Conservation (phyloP, 2,888 invertebrate genomes). For the Agonopterix alstromeriana region DNA sequence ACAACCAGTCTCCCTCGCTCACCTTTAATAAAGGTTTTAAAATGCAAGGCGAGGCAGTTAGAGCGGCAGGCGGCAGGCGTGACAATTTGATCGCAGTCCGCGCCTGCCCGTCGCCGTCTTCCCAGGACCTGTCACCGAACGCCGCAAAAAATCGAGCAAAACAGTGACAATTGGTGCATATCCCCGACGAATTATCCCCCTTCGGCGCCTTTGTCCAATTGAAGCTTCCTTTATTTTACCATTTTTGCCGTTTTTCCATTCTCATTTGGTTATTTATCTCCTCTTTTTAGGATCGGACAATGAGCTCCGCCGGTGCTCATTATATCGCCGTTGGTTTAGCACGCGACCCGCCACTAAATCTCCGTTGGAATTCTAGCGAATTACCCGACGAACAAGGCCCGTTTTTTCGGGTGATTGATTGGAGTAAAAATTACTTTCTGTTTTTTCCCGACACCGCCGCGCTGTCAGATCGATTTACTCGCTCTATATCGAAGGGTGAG, state of each 20-base stretch:
- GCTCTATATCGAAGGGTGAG: slow-evolving; percentile 13
- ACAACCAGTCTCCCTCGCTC: not conserved
- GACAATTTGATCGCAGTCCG: slow-evolving; percentile 56
- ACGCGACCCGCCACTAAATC: slow-evolving; percentile 68
- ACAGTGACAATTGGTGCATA: slow-evolving; percentile 76
- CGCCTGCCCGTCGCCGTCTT: slow-evolving; percentile 30
- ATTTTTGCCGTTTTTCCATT: slow-evolving; percentile 74
- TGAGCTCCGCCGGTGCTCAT: slow-evolving; percentile 51
- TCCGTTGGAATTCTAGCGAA: slow-evolving; percentile 72
- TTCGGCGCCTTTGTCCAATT: slow-evolving; percentile 75
- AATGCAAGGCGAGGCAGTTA: slow-evolving; percentile 1
- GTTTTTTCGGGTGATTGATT: slow-evolving; percentile 73
- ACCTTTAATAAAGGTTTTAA: slow-evolving; percentile 6
- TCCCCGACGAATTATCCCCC: slow-evolving; percentile 70
- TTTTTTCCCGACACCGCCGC: slow-evolving; percentile 37
- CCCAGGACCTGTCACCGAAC: slow-evolving; percentile 41
- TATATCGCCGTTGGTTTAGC: slow-evolving; percentile 64
- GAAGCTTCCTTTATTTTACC: slow-evolving; percentile 70
- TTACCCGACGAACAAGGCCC: slow-evolving; percentile 60
- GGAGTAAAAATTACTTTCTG: slow-evolving; percentile 69
- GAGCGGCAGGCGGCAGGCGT: slow-evolving; percentile 20
- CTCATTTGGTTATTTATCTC: slow-evolving; percentile 76
- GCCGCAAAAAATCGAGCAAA: slow-evolving; percentile 59
- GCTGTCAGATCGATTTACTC: slow-evolving; percentile 35
- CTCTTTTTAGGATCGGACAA: slow-evolving; percentile 62